Base-by-base conservation (phyloP, 2,113 vertebrate genomes). In the Bubo blakistoni region DNA sequence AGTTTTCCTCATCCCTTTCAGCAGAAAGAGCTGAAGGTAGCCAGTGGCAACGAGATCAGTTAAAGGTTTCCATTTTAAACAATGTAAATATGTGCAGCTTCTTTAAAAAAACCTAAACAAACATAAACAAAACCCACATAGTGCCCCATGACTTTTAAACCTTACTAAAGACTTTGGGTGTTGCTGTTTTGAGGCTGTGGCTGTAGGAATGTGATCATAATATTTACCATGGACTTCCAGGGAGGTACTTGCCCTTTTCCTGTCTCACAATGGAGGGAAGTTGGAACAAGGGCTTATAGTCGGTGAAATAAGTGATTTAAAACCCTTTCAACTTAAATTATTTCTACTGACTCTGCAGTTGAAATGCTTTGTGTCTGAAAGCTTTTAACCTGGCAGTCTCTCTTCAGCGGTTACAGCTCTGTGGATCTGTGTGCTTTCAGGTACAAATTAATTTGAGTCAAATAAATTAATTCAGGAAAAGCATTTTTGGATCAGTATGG, bases 211-310 rank as follows among this genome's bases (percentile, higher is more conserved):
- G 66, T 55, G 81, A 81, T 80, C 72, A 72, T 86, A 89, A 92
- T 92, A 94, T 94, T 97, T 96, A 94, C 86, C 13, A 5, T 86
- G 89, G 91, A 61, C 77, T 96, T 96, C 94, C 92, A 92, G 94
- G 95, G 76, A 95, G 85, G 95, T 89, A 17, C 92, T 92, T 94
- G 88, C 81, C 86, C 86, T 91, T 96, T 95, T 96, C 95, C 97
- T 96, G 95, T 61, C 83, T 91, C 80, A 95, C 95, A 96, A 93
- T 96, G 66, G 69, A 88, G 77, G 94, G 94, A 96, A 96, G 92
- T 92, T 87, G 86, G 65, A 95, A 74, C 86, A 59, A 66, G 66
- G 58, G 11, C 55, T 92, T 74, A 32, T 7, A 93, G 49, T 82
- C 58, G 36, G 49, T 61, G 73, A 85, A 96, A 85, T 42, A 74